Percentiles rank a stretch among this genome's conserved stretches.
Evolutionary conservation across 2,888 invertebrate species (phyloP).

Genomic region (Meganola albula): DNA sequence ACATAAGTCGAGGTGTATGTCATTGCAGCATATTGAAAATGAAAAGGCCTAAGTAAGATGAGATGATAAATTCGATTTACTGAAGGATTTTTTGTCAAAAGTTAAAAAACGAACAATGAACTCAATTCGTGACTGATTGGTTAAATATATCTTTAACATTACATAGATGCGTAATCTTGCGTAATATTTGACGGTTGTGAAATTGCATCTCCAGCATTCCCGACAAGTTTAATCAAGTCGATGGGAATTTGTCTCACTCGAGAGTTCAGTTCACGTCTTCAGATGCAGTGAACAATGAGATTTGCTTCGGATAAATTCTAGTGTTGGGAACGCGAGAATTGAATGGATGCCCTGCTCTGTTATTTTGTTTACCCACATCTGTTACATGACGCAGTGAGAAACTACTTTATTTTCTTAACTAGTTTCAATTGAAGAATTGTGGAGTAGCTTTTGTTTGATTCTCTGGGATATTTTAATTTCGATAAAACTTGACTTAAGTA

Average conservation of each 20-base stretch:
- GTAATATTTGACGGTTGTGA: constrained; percentile 35
- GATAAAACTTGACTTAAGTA: no score
- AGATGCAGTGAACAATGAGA: constrained; percentile 62
- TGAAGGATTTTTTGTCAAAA: no score
- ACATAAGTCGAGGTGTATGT: no score
- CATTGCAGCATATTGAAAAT: no score
- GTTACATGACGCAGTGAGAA: constrained; percentile 27
- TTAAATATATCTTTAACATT: no score
- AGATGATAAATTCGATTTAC: no score
- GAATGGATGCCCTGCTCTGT: constrained; percentile 41
- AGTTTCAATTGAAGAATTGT: not conserved
- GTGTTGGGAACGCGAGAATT: constrained; percentile 36
- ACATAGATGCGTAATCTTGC: no score
- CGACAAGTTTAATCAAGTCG: constrained; percentile 69
- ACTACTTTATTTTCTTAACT: constrained; percentile 31
- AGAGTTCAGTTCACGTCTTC: constrained; percentile 60
- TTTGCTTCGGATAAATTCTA: constrained; percentile 61
- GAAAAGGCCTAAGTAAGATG: no score
- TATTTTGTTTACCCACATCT: constrained; percentile 32
- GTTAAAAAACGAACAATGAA: no score
- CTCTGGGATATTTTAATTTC: no score
- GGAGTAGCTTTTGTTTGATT: no score
- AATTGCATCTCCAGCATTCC: constrained; percentile 56
- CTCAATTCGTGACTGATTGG: no score
- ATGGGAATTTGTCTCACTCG: constrained; percentile 68